phyloP scores from a whole-genome alignment of 1,140 invertebrate species.

The Triops cancriformis region DNA sequence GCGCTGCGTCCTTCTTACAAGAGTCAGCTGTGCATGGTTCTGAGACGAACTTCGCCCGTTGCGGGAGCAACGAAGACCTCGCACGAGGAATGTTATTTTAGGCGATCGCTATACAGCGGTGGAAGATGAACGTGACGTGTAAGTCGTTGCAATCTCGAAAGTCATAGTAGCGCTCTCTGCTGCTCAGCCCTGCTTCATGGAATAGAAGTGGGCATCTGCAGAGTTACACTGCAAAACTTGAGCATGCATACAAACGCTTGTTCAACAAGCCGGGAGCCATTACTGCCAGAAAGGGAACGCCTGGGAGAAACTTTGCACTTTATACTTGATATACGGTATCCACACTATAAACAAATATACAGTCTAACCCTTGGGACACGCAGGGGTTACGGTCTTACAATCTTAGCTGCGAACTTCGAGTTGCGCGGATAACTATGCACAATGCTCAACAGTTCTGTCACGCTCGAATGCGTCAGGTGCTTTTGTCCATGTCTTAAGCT shows the following conservation, averaged over 20 bases:
- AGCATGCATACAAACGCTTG: not conserved
- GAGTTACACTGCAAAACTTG: not conserved
- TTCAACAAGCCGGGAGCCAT: not conserved
- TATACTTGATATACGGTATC: not conserved
- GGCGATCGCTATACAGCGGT: not conserved
- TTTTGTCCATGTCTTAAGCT: too few relatives aligned
- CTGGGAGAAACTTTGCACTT: not conserved
- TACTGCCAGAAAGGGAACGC: not conserved
- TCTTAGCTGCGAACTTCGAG: too few relatives aligned
- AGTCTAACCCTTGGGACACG: too few relatives aligned
- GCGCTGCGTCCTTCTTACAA: not conserved
- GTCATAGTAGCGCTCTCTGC: not conserved
- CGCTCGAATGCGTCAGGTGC: too few relatives aligned
- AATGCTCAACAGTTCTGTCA: too few relatives aligned
- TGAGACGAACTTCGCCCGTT: not conserved
- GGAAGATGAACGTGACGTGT: not conserved
- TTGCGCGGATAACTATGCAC: too few relatives aligned
- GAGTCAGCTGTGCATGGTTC: not conserved
- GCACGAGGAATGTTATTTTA: conserved; percentile 1
- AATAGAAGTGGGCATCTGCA: not conserved
- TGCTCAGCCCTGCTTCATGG: not conserved
- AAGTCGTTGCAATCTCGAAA: not conserved
- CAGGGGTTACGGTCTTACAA: too few relatives aligned
- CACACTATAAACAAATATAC: too few relatives aligned
- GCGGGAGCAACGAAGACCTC: not conserved